Percentiles rank a stretch among this genome's conserved stretches.
Conservation (phyloP, 2,888 invertebrate genomes). For the Subacronicta megacephala region DNA sequence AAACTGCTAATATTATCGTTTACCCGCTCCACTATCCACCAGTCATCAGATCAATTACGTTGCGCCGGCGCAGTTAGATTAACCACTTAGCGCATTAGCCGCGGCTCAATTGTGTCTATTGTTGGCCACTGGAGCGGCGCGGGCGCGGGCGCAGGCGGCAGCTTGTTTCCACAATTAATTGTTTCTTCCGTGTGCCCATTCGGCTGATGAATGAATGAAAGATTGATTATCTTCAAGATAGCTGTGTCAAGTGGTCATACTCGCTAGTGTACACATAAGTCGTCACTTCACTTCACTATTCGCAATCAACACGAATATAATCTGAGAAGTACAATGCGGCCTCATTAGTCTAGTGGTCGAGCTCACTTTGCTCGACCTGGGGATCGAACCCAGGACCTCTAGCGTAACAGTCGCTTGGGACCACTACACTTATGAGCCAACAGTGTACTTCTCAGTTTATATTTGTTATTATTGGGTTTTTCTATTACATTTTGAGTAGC, state of each 20-base stretch:
- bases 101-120: conserved; percentile 7
- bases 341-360: too few species aligned
- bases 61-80: conserved; percentile 4
- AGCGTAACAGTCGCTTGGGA: too few species aligned
- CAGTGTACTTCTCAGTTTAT: too few species aligned
- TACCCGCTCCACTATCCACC: background rate
- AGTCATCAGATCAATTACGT: conserved; percentile 3
- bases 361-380: too few species aligned
- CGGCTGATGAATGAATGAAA: background rate
- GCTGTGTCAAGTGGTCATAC: background rate
- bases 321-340: too few species aligned
- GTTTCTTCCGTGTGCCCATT: conserved; percentile 24
- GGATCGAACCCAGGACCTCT: too few species aligned
- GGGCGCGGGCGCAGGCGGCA: too few species aligned
- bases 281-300: too few species aligned
- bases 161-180: conserved; percentile 15
- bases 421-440: too few species aligned
- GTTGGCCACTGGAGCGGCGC: conserved; percentile 1
- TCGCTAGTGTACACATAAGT: background rate
- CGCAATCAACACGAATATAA: too few species aligned
- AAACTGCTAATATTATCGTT: background rate
- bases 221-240: background rate
- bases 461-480: too few species aligned
- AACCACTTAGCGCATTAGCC: conserved; percentile 4
- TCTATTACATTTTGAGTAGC: too few species aligned